These are phyloP conservation scores for Nipponacmea schrenckii DNA, from an alignment of 2,888 invertebrate species.

Conservation along the genomic window DNA sequence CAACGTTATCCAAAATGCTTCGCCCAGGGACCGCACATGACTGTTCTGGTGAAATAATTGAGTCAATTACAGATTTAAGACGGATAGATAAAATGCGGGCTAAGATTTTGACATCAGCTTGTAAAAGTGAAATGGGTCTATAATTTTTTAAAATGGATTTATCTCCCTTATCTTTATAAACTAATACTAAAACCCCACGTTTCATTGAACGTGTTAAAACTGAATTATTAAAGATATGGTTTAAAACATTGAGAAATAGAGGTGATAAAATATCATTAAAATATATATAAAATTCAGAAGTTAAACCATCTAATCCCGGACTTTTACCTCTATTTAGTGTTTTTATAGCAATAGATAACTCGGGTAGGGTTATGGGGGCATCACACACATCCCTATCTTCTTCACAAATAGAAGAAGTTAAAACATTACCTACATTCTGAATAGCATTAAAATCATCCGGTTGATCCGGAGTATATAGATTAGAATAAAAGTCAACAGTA, in stretches of 20 bases:
- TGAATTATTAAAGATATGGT: conserved; percentile 23
- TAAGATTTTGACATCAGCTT: conserved; percentile 38
- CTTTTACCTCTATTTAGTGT: conserved; percentile 27
- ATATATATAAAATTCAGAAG: conserved; percentile 10
- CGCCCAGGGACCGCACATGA: too few relatives aligned
- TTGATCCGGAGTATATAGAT: not conserved
- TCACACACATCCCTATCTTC: not conserved
- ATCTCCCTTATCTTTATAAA: too few relatives aligned
- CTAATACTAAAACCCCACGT: too few relatives aligned
- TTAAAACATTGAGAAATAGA: conserved; percentile 17
- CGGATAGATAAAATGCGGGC: conserved; percentile 34
- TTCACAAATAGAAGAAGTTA: not conserved
- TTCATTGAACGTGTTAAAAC: too few relatives aligned
- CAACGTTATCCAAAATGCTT: conserved; percentile 39
- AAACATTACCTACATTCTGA: not conserved
- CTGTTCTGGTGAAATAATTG: conserved; percentile 34
- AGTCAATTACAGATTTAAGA: conserved; percentile 26
- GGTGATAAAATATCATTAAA: conserved; percentile 9
- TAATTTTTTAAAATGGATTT: conserved; percentile 32
- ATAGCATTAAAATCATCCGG: not conserved
- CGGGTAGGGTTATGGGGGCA: not conserved
- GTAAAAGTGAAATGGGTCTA: conserved; percentile 39
- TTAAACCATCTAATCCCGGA: too few relatives aligned
- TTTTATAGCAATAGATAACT: conserved; percentile 17
- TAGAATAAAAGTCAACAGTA: not conserved